Conservation (phyloP, 37 sponge, comb jelly and placozoan genomes). For the Cladorhizidae sp. region DNA sequence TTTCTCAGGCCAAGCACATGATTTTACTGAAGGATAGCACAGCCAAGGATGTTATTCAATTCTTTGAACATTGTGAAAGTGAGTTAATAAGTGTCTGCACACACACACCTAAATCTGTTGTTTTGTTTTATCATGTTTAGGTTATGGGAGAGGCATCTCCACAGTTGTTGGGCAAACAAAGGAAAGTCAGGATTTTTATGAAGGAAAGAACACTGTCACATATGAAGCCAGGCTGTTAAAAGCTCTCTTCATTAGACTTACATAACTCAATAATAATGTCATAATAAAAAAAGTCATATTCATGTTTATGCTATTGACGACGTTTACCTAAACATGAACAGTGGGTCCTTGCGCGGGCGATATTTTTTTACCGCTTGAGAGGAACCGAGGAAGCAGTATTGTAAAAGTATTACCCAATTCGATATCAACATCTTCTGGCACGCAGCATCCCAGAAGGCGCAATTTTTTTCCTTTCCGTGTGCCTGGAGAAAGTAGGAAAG, state of each 20-base stretch:
- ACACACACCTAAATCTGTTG: neutral
- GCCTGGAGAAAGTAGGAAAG: no score
- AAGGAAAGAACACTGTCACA: conserved; percentile 93
- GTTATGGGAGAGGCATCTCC: conserved; percentile 39
- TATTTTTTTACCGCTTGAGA: no score
- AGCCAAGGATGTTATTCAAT: conserved; percentile 85
- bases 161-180: conserved; percentile 81
- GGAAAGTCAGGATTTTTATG: conserved; percentile 53
- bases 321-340: neutral
- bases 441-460: no score
- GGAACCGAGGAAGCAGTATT: no score
- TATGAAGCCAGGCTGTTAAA: conserved; percentile 95
- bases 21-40: conserved; percentile 89
- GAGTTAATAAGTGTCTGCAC: neutral
- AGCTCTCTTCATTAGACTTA: conserved; percentile 79
- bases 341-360: no score
- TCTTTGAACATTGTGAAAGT: conserved; percentile 96
- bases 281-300: neutral
- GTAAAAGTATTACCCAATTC: no score
- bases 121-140: neutral
- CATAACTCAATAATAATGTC: neutral
- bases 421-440: no score
- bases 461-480: no score
- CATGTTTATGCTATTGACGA: neutral
- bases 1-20: conserved; percentile 93